Base-by-base conservation (phyloP, 35 echinoderm and acorn worm species). In the Diadema setosum region DNA sequence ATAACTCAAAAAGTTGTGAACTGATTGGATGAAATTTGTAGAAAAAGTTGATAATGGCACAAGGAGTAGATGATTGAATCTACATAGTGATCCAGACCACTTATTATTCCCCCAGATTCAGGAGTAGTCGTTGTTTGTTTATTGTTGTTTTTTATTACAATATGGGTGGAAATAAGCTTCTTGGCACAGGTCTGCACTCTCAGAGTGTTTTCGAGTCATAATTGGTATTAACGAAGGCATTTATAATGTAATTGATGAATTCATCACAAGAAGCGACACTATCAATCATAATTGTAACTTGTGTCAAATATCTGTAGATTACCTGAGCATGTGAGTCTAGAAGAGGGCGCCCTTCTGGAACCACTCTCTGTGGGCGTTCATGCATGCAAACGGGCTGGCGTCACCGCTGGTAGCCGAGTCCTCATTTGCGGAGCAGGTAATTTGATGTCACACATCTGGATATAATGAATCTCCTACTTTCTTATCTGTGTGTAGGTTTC, bases 311-410 rank as follows among this genome's bases (percentile, higher is more conserved):
- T 81, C 44, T 30, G 1, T 52, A 97, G 95, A 83, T 80, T 97
- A 39, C 95, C 95, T 84, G 91, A 91, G 80, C 87, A 97, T 91
- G 95, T 97, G 25, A 88, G 91, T 29, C 40, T 97, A 35, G 95
- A 97, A 64, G 95, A 97, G 81, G 95, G 95, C 4, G 95, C 95
- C 8, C 88, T 97, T 25, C 46, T 97, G 40, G 95, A 97, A 55
- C 95, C 95, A 33, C 83, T 97, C 11, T 93, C 95, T 78, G 95
- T 97, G 3, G 95, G 91, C n/a, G 91, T 93, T 4, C 91, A 97
- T 88, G 87, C 95, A n/a, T 97, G 95, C 70, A 88, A 84, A 5
- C 59, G 95, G 63, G 91, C 87, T 63, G 95, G 95, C 6, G 91
- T 97, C 9, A 87, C 84, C 7, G 63, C 94, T 21, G 95, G 91